phyloP scores from a whole-genome alignment of 2,888 invertebrate genomes.

The Zygaena filipendulae region DNA sequence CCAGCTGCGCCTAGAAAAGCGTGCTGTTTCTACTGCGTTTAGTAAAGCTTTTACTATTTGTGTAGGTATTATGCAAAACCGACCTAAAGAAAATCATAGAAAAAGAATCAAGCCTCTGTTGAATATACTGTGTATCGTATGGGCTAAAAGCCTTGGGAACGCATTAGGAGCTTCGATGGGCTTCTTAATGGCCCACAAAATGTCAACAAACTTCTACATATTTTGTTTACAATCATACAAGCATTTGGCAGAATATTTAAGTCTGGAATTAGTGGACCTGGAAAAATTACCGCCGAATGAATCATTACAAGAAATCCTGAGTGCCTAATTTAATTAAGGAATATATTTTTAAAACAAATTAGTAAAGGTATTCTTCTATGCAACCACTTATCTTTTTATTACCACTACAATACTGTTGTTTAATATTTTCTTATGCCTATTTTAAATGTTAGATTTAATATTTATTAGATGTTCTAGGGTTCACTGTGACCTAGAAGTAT shows the following conservation, averaged over 20 bases:
- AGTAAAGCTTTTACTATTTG: conserved; percentile 1
- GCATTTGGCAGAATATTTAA: conserved; percentile 28
- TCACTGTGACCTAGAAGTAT: too few relatives aligned
- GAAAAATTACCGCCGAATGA: too few relatives aligned
- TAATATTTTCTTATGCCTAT: too few relatives aligned
- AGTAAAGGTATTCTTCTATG: too few relatives aligned
- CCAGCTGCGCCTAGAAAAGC: conserved; percentile 46
- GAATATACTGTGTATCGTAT: conserved; percentile 28
- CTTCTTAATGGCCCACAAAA: conserved; percentile 30
- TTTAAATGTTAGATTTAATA: too few relatives aligned
- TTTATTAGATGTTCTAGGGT: too few relatives aligned
- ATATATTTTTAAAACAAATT: too few relatives aligned
- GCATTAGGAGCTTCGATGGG: conserved; percentile 28
- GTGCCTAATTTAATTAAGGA: too few relatives aligned
- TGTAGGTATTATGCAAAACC: conserved; percentile 21
- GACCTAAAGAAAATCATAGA: conserved; percentile 12
- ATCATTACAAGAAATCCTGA: too few relatives aligned
- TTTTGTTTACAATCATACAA: conserved; percentile 32
- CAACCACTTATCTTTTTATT: too few relatives aligned
- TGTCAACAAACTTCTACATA: conserved; percentile 39
- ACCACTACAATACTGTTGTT: too few relatives aligned
- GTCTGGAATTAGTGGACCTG: conserved; percentile 19
- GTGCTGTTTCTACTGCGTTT: conserved; percentile 36
- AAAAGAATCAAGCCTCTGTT: conserved; percentile 24
- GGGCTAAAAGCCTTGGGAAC: conserved; percentile 30